Percentiles rank a stretch among this genome's conserved stretches.
Conservation (phyloP, 2,797 vertebrate species). For the Gymnothorax javanicus region DNA sequence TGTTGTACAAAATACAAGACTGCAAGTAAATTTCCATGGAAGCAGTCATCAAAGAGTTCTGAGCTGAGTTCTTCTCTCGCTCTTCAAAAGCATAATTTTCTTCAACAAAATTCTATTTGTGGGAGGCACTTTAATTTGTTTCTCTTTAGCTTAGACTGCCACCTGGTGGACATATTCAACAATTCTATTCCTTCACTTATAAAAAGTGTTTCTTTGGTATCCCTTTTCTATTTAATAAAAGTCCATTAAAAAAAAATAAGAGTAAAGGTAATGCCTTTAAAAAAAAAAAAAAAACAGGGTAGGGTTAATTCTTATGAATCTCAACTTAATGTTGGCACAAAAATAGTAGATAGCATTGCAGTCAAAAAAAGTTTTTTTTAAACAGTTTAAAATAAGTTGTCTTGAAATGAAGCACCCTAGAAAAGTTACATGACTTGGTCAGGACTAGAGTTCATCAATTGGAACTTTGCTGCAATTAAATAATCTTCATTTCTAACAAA, state of each 20-base stretch:
- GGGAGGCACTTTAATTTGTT: neutral
- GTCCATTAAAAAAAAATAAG: neutral
- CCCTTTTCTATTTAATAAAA: neutral
- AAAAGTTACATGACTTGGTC: neutral
- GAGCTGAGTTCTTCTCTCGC: neutral
- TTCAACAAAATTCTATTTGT: conserved; percentile 10
- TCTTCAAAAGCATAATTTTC: neutral
- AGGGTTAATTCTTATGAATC: neutral
- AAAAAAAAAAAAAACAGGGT: neutral
- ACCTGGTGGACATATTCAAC: conserved; percentile 2
- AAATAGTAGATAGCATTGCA: neutral
- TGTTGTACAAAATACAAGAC: neutral
- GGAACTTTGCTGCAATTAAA: neutral
- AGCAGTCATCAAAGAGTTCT: neutral
- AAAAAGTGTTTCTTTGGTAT: neutral
- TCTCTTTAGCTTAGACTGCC: neutral
- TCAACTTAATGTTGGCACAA: neutral
- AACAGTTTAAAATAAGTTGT: neutral
- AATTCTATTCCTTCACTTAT: neutral
- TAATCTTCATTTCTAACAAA: neutral
- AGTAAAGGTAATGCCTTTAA: neutral
- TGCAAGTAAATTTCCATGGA: neutral
- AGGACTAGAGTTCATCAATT: neutral
- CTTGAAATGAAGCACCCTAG: neutral
- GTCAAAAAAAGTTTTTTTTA: neutral